These are phyloP conservation scores for Tachystola acroxantha DNA, from an alignment of 2,888 invertebrate genomes.

Conservation along the genomic window DNA sequence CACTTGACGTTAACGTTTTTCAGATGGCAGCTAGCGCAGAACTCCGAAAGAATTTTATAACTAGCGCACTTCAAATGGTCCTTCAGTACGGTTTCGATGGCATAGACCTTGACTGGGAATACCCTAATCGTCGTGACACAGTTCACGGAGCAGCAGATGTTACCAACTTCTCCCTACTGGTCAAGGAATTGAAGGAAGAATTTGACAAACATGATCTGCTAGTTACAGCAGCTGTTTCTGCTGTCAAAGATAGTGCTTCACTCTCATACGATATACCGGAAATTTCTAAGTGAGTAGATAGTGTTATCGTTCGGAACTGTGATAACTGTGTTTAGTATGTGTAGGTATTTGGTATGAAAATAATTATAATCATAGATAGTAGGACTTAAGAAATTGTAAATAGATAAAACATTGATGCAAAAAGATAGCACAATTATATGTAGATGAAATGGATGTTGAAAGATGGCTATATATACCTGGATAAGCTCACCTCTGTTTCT, in stretches of 20 bases:
- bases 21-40: conserved; percentile 59
- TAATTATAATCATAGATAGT: too few species aligned
- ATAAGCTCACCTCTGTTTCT: too few species aligned
- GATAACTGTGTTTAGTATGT: too few species aligned
- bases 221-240: conserved; percentile 79
- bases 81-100: conserved; percentile 81
- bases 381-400: too few species aligned
- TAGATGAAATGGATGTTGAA: too few species aligned
- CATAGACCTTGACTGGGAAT: conserved; percentile 86
- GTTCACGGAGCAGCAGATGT: conserved; percentile 59
- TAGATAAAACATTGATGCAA: too few species aligned
- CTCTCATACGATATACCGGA: conserved; percentile 79
- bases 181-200: conserved; percentile 74
- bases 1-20: neutral
- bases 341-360: too few species aligned
- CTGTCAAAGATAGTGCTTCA: conserved; percentile 62
- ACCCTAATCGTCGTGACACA: conserved; percentile 78
- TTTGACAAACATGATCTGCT: conserved; percentile 73
- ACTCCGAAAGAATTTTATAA: conserved; percentile 73
- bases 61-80: conserved; percentile 74
- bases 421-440: too few species aligned
- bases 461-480: too few species aligned
- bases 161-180: conserved; percentile 68
- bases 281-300: conserved; percentile 72
- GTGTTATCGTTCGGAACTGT: too few species aligned